Evolutionary conservation across 2,888 invertebrate species (phyloP), one percentile per base, ranked within the genome.

Genomic region (Caenorhabditis imperialis): DNA sequence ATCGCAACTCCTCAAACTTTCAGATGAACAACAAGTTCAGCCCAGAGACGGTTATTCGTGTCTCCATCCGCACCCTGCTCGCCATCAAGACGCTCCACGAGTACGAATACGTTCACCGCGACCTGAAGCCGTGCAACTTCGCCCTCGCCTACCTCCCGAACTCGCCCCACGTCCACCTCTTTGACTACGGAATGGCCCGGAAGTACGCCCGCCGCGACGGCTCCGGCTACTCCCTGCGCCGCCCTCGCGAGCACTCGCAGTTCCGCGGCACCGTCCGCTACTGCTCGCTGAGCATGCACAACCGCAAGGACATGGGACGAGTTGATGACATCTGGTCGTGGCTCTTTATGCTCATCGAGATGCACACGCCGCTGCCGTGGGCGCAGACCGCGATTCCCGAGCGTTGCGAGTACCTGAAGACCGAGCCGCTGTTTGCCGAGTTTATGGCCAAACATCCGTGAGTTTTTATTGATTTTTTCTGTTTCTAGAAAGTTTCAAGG

Each of bases 121-220:
- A 71, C 23, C 40, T 71, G 42, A 71, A 71, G 16, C 70, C 70
- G 18, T 61, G 61, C 54, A 71, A 71, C 20, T 71, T 71, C 27
- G 70, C 70, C 12, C 40, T 61, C 35, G 60, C 54, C 30, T 57
- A 33, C 37, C 18, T 54, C 23, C 23, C 35, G 3, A 42, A 47
- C 30, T 55, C 48, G 10, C 50, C 23, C 14, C 48, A 47, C 23
- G 37, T 71, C 23, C 55, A 71, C 23, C 16, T 71, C 8, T 55
- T 71, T 33, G 70, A 71, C 27, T 71, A 48, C 18, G 70, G 70
- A 27, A 61, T 61, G 61, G 54, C 70, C 1, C 53, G 70, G 33
- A 61, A 25, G 30, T 65, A 57, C 38, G 65, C 48, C 27, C 40
- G 27, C 7, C 27, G n/a, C 8, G 55, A 62, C 8, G 6, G 7